Conservation (phyloP, 2,113 vertebrate genomes). For the Rhodinocichla rosea region DNA sequence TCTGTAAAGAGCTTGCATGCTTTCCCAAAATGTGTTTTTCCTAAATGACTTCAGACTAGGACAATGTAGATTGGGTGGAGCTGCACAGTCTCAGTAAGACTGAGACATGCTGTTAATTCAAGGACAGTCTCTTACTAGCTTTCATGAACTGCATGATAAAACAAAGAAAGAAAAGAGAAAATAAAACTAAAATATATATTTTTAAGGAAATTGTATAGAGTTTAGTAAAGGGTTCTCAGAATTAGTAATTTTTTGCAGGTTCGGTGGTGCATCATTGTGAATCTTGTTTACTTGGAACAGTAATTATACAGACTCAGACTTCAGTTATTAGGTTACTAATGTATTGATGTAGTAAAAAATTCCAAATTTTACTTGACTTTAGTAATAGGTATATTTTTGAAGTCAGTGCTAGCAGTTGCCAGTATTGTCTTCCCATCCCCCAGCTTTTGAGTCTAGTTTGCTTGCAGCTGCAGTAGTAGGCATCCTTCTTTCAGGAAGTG, state of each 20-base stretch:
- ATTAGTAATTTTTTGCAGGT: neutral
- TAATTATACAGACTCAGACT: neutral
- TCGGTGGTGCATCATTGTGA: neutral
- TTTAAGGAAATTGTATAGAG: neutral
- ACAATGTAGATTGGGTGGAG: neutral
- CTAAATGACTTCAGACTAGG: neutral
- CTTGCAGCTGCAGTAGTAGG: conserved; percentile 75
- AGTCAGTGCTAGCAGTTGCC: conserved; percentile 42
- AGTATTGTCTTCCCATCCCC: conserved; percentile 45
- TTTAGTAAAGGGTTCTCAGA: neutral
- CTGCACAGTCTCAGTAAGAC: neutral
- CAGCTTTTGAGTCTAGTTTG: conserved; percentile 46
- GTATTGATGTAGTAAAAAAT: neutral
- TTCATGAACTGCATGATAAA: conserved; percentile 10
- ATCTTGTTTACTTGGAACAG: neutral
- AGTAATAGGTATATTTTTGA: conserved; percentile 4
- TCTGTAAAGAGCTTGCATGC: neutral
- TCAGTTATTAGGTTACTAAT: neutral
- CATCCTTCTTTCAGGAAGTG: conserved; percentile 80
- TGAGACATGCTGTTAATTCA: conserved; percentile 14
- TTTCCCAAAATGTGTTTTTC: neutral
- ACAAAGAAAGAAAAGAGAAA: neutral
- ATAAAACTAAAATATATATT: neutral
- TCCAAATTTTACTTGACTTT: neutral
- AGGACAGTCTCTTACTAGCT: neutral